Evolutionary conservation across 2,888 invertebrate species (phyloP).

Genomic region (Anthophora plumipes): DNA sequence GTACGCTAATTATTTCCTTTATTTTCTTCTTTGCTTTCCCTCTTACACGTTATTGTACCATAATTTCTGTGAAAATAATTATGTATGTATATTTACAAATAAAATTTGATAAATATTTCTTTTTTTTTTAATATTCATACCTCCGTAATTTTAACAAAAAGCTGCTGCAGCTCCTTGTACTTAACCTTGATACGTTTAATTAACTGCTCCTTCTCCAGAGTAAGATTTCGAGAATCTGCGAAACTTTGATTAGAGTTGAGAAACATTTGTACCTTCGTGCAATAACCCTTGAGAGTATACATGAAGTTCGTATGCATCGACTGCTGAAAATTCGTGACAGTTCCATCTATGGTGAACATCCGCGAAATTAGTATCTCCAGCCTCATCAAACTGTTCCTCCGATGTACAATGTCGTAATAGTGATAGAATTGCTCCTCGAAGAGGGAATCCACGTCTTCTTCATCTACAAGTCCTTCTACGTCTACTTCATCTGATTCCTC

Average conservation of each 20-base stretch:
- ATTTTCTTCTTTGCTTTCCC: too few species aligned
- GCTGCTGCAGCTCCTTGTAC: neutral
- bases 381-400: neutral
- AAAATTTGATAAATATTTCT: neutral
- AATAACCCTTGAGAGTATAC: neutral
- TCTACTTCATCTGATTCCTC: neutral
- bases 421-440: neutral
- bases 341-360: neutral
- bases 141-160: constrained; percentile 3
- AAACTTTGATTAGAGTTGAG: neutral
- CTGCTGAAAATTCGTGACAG: neutral
- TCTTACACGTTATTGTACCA: too few species aligned
- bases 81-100: neutral
- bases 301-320: neutral
- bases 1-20: neutral
- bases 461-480: neutral
- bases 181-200: neutral
- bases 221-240: neutral
- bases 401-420: neutral
- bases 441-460: neutral
- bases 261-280: neutral
- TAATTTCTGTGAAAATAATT: neutral
- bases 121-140: constrained; percentile 1
- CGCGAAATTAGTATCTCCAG: constrained; percentile 17
- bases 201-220: neutral